These are phyloP conservation scores for Trichechus manatus DNA, from an alignment of 2,113 vertebrate species.

Conservation along the genomic window DNA sequence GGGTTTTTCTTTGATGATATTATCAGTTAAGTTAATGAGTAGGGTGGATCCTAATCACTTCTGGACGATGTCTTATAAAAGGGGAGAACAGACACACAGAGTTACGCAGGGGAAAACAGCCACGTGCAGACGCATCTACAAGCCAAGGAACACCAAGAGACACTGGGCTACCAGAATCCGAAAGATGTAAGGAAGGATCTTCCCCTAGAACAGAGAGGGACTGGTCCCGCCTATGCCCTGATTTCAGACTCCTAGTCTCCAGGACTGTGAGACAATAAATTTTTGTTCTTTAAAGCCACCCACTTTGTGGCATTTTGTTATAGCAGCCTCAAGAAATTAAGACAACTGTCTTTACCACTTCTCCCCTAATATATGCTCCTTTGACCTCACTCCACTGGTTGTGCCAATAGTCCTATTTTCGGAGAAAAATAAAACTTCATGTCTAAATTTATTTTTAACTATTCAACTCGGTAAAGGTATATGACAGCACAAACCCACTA, in stretches of 20 bases:
- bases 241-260: neutral
- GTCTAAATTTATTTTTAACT: neutral
- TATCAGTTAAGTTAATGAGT: neutral
- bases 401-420: neutral
- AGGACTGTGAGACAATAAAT: neutral
- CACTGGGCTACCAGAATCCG: neutral
- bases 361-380: neutral
- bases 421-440: neutral
- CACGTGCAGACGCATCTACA: neutral
- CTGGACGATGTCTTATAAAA: neutral
- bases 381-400: neutral
- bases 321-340: neutral
- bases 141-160: neutral
- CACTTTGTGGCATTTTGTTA: neutral
- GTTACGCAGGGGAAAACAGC: neutral
- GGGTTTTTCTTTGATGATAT: neutral
- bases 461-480: neutral
- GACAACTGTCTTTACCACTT: neutral
- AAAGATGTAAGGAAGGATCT: neutral
- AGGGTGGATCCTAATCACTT: neutral
- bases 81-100: neutral
- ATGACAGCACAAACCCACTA: neutral
- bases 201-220: neutral
- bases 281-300: neutral
- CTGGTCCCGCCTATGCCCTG: neutral